Evolutionary conservation across 2,888 invertebrate genomes (phyloP).

Genomic region (Lasioglossum pauxillum): DNA sequence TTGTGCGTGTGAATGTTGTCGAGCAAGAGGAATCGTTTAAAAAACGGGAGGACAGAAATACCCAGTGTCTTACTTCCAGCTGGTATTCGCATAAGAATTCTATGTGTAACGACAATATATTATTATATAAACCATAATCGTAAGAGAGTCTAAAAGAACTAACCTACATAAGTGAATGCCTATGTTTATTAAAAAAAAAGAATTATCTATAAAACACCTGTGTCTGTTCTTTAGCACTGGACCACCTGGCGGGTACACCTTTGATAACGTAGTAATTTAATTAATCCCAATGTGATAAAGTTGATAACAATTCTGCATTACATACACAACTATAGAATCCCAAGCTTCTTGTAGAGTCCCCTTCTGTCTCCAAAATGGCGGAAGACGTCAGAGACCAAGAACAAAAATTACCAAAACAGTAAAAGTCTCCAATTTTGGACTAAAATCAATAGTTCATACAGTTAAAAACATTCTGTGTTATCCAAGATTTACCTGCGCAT

Average conservation of each 20-base stretch:
- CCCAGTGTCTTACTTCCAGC: slow-evolving; percentile 75
- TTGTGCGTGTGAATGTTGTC: slow-evolving; percentile 45
- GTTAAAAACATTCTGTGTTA: background rate
- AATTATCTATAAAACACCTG: slow-evolving; percentile 66
- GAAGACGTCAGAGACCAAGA: background rate
- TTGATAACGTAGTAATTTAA: background rate
- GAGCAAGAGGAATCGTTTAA: slow-evolving; percentile 58
- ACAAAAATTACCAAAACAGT: background rate
- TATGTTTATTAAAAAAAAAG: slow-evolving; percentile 82
- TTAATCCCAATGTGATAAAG: background rate
- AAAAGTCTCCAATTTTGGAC: background rate
- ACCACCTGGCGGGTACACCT: background rate
- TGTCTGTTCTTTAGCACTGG: slow-evolving; percentile 14
- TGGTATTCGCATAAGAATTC: slow-evolving; percentile 73
- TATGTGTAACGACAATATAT: slow-evolving; percentile 77
- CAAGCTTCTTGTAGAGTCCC: background rate
- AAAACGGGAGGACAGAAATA: slow-evolving; percentile 53
- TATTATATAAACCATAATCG: slow-evolving; percentile 76
- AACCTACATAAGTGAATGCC: slow-evolving; percentile 79
- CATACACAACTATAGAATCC: background rate
- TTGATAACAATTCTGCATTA: background rate
- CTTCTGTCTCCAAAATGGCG: background rate
- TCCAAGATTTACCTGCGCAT: background rate
- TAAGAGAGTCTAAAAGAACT: slow-evolving; percentile 83
- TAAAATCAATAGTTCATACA: background rate